phyloP scores from a whole-genome alignment of 2,888 invertebrate genomes.

The Cephalotes varians region DNA sequence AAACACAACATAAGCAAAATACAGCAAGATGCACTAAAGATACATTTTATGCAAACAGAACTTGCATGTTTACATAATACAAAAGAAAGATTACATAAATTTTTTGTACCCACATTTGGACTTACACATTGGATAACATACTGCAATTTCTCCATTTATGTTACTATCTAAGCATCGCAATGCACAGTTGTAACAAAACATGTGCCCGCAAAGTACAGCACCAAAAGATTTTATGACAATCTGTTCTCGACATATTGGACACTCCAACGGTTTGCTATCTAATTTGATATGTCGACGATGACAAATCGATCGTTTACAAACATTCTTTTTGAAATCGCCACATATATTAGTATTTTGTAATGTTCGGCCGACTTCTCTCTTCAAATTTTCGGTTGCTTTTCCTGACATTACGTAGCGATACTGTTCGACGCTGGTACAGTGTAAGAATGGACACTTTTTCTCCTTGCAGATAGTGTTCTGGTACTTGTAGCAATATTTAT shows the following conservation, averaged over 20 bases:
- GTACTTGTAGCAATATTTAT: not conserved
- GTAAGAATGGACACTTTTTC: not conserved
- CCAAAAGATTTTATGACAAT: not conserved
- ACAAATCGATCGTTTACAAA: not conserved
- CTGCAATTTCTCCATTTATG: too few species aligned
- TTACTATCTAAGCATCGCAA: not conserved
- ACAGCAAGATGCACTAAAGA: too few species aligned
- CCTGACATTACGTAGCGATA: not conserved
- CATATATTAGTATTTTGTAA: not conserved
- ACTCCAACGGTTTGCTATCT: not conserved
- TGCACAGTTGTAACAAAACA: not conserved
- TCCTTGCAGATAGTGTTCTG: constrained; percentile 8
- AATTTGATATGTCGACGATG: constrained; percentile 1
- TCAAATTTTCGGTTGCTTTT: not conserved
- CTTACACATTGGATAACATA: too few species aligned
- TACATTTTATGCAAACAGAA: too few species aligned
- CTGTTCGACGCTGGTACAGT: constrained; percentile 3
- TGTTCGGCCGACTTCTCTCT: constrained; percentile 11
- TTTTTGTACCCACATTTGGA: too few species aligned
- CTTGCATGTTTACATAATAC: too few species aligned
- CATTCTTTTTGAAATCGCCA: not conserved
- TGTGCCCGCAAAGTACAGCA: not conserved
- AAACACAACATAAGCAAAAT: too few species aligned
- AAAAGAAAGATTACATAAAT: too few species aligned
- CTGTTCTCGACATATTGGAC: not conserved